phyloP scores from a whole-genome alignment of 2,797 vertebrate species.

The Scomberomorus guttatus region DNA sequence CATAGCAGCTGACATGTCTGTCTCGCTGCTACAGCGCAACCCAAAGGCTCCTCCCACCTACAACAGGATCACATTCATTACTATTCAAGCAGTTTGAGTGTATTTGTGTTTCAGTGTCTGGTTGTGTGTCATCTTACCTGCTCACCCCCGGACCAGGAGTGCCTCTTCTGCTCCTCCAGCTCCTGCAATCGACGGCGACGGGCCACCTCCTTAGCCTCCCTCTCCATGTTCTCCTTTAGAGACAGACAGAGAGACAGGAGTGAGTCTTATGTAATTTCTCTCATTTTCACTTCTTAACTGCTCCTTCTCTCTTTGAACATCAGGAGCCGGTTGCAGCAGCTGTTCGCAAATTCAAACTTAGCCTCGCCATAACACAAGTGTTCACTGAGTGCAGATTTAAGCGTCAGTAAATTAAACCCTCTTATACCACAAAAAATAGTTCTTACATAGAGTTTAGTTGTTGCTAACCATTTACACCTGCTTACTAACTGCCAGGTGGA shows the following conservation, averaged over 20 bases:
- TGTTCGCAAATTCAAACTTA: too few relatives aligned
- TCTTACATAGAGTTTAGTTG: too few relatives aligned
- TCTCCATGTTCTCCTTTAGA: constrained; percentile 90
- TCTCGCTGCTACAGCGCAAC: constrained; percentile 90
- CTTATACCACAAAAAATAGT: too few relatives aligned
- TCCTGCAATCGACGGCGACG: constrained; percentile 84
- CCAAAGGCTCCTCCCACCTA: constrained; percentile 80
- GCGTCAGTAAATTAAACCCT: too few relatives aligned
- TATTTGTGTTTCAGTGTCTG: neutral
- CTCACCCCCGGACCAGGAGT: constrained; percentile 89
- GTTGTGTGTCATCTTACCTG: constrained; percentile 52
- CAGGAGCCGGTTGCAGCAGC: too few relatives aligned
- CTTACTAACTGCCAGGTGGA: too few relatives aligned
- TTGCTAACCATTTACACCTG: too few relatives aligned
- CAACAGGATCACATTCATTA: neutral
- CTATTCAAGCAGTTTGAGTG: neutral
- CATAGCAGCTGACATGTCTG: constrained; percentile 85
- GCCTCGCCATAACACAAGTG: too few relatives aligned
- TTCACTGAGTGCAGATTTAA: too few relatives aligned
- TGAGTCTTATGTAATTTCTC: neutral
- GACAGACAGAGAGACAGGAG: neutral
- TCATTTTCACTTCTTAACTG: neutral
- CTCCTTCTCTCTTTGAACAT: neutral
- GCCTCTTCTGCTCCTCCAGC: constrained; percentile 88
- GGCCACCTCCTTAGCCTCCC: constrained; percentile 87